Evolutionary conservation across 2,113 vertebrate genomes (phyloP), one percentile per base, ranked within the genome.

Genomic region (Shinisaurus crocodilurus): DNA sequence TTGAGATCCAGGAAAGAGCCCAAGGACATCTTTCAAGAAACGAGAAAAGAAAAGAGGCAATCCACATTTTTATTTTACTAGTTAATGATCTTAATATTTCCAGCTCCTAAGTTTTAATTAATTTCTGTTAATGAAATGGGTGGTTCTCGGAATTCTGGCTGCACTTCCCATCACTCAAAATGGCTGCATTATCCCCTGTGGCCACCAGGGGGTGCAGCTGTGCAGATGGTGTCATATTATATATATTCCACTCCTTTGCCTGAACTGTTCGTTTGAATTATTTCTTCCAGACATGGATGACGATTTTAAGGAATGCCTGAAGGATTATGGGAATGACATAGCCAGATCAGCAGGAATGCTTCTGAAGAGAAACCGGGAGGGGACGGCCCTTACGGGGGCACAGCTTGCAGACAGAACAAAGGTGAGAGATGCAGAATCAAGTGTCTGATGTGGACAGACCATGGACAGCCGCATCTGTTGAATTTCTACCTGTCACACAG

Each of bases 241-340:
- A 34, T 12, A 12, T 5, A 32, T 37, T 5, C 12, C 27, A 34
- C 40, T 67, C 45, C 5, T 4, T 40, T 3, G 2, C 63, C 29
- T 43, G 15, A 85, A 79, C 43, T 20, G 43, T 70, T n/a, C 77
- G 60, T 1, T 37, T 50, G 20, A 25, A 16, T 45, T 87, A 10
- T 80, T 54, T 90, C 65, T 89, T 77, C 25, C 80, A 93, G 93
- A 88, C 32, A 92, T 92, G 91, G 93, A 94, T 69, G 27, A 85
- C 5, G 93, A 94, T 80, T 94, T 94, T 81, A 87, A 70, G 48
- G 87, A 85, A 23, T 87, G 40, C 48, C 85, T 94, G 67, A 82
- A 72, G 57, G 57, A 29, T 29, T 94, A 92, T 79, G 85, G 87
- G 12, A 40, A 34, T 12, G 34, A 74, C 23, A n/a, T 92, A 34